Conservation (phyloP, 2,113 vertebrate genomes). For the Hystrix brachyura region DNA sequence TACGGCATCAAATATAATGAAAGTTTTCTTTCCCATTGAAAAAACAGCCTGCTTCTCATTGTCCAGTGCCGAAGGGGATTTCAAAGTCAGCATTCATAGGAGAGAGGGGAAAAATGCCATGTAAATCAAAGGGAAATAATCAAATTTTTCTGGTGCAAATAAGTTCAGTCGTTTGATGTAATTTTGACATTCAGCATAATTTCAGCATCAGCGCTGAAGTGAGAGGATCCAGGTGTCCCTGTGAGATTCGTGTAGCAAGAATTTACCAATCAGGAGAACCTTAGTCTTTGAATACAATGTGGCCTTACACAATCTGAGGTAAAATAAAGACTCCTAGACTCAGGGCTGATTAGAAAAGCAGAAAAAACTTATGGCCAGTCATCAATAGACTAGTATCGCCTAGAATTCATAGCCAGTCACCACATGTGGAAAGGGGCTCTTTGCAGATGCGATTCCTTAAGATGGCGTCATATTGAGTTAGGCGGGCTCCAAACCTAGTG, state of each 20-base stretch:
- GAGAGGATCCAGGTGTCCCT: slow-evolving; percentile 71
- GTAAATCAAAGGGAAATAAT: slow-evolving; percentile 88
- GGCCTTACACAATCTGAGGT: not conserved
- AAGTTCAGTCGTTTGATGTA: slow-evolving; percentile 86
- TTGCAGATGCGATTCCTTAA: not conserved
- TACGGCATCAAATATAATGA: slow-evolving; percentile 81
- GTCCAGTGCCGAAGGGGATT: slow-evolving; percentile 84
- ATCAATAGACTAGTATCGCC: too few species aligned
- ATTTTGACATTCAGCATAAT: slow-evolving; percentile 86
- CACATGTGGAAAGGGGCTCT: not conserved
- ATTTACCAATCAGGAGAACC: slow-evolving; percentile 72
- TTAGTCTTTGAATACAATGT: not conserved
- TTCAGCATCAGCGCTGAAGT: slow-evolving; percentile 81
- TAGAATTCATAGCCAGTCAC: not conserved
- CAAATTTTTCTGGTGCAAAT: slow-evolving; percentile 87
- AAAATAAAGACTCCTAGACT: slow-evolving; percentile 27
- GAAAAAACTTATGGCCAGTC: not conserved
- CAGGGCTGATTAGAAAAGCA: slow-evolving; percentile 67
- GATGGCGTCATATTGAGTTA: not conserved
- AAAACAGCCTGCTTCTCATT: slow-evolving; percentile 75
- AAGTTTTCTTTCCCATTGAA: slow-evolving; percentile 80
- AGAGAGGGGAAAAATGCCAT: slow-evolving; percentile 64
- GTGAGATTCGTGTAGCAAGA: slow-evolving; percentile 71
- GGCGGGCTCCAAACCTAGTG: too few species aligned
- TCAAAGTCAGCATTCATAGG: slow-evolving; percentile 85